phyloP scores from a whole-genome alignment of 2,113 vertebrate species.

The Australoheros scitulus region DNA sequence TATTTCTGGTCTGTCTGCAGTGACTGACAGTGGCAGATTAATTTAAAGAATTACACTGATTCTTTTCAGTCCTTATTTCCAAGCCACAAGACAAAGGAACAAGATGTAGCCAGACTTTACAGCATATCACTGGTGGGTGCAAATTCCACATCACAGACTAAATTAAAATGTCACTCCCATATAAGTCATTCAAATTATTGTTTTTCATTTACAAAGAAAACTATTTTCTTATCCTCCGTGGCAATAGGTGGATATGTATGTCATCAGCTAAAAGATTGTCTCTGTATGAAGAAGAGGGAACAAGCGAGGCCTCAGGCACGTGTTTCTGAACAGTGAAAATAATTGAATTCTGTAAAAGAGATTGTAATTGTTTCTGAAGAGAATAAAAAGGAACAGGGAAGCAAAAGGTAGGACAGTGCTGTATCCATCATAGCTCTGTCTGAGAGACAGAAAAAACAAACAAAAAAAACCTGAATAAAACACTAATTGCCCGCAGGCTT shows the following conservation, averaged over 20 bases:
- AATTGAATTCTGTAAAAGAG: constrained; percentile 73
- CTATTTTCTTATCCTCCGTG: constrained; percentile 26
- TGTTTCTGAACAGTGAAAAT: constrained; percentile 55
- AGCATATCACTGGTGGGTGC: constrained; percentile 22
- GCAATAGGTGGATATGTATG: constrained; percentile 56
- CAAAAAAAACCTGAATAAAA: not conserved
- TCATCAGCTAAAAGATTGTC: constrained; percentile 56
- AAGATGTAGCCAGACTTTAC: constrained; percentile 10
- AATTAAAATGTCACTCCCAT: constrained; percentile 74
- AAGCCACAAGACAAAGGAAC: constrained; percentile 5
- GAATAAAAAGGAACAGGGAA: constrained; percentile 24
- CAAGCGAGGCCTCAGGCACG: constrained; percentile 51
- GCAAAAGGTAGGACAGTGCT: not conserved
- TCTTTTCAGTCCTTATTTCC: constrained; percentile 1
- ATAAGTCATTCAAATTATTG: constrained; percentile 59
- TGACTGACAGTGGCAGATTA: constrained; percentile 21
- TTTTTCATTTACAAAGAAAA: constrained; percentile 54
- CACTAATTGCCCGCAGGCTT: not conserved
- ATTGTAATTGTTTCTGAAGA: constrained; percentile 67
- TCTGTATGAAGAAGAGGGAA: constrained; percentile 52
- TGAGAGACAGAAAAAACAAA: constrained; percentile 24
- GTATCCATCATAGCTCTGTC: constrained; percentile 7
- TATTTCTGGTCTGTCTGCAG: constrained; percentile 16
- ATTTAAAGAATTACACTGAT: constrained; percentile 34
- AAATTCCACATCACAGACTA: constrained; percentile 36